Conservation (phyloP, 2,888 invertebrate species). For the Xestia ashworthii region DNA sequence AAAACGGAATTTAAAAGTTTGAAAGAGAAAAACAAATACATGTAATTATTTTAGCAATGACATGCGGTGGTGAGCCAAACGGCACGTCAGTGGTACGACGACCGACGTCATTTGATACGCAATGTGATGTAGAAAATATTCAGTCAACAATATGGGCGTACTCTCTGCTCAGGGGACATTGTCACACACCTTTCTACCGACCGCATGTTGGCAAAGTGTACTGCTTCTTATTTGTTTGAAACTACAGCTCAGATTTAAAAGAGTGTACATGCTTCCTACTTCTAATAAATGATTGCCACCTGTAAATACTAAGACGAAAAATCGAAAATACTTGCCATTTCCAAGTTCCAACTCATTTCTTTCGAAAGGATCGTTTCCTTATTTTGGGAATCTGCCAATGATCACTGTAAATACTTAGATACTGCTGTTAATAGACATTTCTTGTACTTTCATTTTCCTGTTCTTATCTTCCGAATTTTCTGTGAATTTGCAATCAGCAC, state of each 20-base stretch:
- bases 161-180: constrained; percentile 59
- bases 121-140: constrained; percentile 62
- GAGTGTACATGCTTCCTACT: constrained; percentile 12
- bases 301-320: neutral
- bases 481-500: constrained; percentile 28
- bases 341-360: neutral
- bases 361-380: neutral
- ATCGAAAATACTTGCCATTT: neutral
- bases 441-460: constrained; percentile 4
- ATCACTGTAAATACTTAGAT: neutral
- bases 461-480: constrained; percentile 14
- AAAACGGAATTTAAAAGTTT: constrained; percentile 48
- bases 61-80: constrained; percentile 58
- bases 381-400: neutral
- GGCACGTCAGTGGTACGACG: constrained; percentile 59
- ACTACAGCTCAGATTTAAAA: constrained; percentile 21
- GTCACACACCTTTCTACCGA: constrained; percentile 60
- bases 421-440: neutral
- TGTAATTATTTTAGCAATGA: constrained; percentile 62
- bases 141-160: constrained; percentile 64
- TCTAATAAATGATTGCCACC: neutral
- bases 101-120: constrained; percentile 65
- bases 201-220: constrained; percentile 52
- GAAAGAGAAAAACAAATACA: constrained; percentile 60
- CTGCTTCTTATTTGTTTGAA: constrained; percentile 35